These are phyloP conservation scores for Etheostoma nigrum DNA, from an alignment of 2,797 vertebrate species.

Conservation along the genomic window DNA sequence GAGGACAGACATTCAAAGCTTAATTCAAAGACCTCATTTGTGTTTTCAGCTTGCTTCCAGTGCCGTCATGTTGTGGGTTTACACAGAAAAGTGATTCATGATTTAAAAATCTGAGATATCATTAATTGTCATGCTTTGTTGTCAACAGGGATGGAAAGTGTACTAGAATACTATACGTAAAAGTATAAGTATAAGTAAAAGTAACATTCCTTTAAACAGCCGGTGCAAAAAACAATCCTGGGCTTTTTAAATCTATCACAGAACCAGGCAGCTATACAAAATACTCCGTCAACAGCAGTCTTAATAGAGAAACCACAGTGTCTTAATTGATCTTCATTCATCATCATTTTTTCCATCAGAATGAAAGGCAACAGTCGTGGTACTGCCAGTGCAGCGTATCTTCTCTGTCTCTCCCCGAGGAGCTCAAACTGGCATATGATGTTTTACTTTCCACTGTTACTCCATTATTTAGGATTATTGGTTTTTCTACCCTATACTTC, in stretches of 20 bases:
- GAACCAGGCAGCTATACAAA: background rate
- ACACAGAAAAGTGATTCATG: background rate
- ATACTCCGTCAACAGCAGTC: conserved; percentile 18
- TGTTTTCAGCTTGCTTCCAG: background rate
- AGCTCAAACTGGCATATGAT: conserved; percentile 16
- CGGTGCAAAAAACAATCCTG: too few species aligned
- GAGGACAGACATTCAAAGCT: too few species aligned
- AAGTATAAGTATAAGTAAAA: background rate
- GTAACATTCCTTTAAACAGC: background rate
- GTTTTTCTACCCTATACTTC: conserved; percentile 18
- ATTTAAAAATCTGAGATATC: background rate
- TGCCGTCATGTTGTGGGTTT: too few species aligned
- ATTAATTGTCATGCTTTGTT: conserved; percentile 3
- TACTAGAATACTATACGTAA: background rate
- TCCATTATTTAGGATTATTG: conserved; percentile 21
- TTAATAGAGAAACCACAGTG: background rate
- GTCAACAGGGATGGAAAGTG: background rate
- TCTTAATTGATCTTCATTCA: conserved; percentile 27
- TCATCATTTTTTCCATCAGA: conserved; percentile 2
- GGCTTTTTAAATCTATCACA: conserved; percentile 9
- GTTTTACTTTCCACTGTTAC: conserved; percentile 35
- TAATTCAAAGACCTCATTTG: background rate
- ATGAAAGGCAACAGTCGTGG: conserved; percentile 16
- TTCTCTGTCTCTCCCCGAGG: conserved; percentile 4
- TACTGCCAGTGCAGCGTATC: background rate